These are phyloP conservation scores for Plutella xylostella DNA, from an alignment of 2,888 invertebrate species.

Conservation along the genomic window DNA sequence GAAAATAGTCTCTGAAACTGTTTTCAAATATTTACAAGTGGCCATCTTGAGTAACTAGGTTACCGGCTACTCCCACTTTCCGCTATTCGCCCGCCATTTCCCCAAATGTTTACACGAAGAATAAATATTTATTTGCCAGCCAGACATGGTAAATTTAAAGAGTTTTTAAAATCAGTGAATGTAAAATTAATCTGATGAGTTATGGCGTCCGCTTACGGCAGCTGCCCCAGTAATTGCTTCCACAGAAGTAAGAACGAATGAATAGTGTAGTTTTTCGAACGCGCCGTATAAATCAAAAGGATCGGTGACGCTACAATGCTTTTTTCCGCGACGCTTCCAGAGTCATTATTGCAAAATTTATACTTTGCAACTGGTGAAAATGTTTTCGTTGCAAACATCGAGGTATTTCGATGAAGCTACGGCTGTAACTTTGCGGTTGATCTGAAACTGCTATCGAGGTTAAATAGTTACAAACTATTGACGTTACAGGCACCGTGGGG, in stretches of 20 bases:
- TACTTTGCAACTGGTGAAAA: slow-evolving; percentile 5
- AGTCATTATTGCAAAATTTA: slow-evolving; percentile 12
- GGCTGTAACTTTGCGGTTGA: not conserved
- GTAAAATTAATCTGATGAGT: slow-evolving; percentile 25
- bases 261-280: slow-evolving; percentile 11
- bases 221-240: slow-evolving; percentile 31
- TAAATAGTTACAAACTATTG: not conserved
- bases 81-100: not conserved
- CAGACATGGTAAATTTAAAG: not conserved
- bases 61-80: not conserved
- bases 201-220: slow-evolving; percentile 22
- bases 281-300: slow-evolving; percentile 11
- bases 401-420: not conserved
- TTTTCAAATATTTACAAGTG: not conserved
- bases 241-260: slow-evolving; percentile 17
- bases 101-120: not conserved
- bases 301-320: slow-evolving; percentile 11
- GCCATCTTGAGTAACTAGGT: not conserved
- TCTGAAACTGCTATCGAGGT: not conserved
- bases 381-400: not conserved
- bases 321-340: slow-evolving; percentile 9
- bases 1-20: no score
- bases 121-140: not conserved
- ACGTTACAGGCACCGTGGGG: no score
- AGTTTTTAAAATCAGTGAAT: slow-evolving; percentile 5